These are phyloP conservation scores for Athetis lepigone DNA, from an alignment of 2,888 invertebrate genomes.

Conservation along the genomic window DNA sequence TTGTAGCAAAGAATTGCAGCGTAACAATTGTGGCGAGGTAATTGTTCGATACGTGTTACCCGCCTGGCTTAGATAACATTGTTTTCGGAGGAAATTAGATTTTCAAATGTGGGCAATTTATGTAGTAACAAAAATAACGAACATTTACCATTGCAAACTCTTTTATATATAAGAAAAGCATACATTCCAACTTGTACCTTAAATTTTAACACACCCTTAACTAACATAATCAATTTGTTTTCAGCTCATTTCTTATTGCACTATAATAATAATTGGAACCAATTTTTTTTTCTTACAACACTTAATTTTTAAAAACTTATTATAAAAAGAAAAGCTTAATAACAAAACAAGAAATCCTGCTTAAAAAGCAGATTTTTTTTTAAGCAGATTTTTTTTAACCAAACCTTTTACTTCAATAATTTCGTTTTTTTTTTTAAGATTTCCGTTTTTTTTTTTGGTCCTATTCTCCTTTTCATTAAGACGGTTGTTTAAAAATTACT, in stretches of 20 bases:
- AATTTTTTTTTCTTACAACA: conserved; percentile 1
- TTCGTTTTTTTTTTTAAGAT: conserved; percentile 17
- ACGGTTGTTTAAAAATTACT: background rate
- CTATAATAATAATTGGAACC: conserved; percentile 42
- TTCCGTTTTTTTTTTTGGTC: conserved; percentile 7
- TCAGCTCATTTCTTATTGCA: conserved; percentile 40
- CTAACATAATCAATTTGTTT: conserved; percentile 24
- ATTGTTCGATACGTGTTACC: no score
- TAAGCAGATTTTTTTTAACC: background rate
- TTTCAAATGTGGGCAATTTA: background rate
- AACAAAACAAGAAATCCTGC: conserved; percentile 1
- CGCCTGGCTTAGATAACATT: no score
- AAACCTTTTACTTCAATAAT: background rate
- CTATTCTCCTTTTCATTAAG: background rate
- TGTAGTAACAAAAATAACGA: conserved; percentile 30
- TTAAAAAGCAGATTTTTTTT: background rate
- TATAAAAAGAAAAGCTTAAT: background rate
- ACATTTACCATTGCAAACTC: conserved; percentile 71
- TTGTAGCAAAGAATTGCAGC: no score
- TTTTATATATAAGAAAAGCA: conserved; percentile 79
- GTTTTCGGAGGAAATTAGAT: no score
- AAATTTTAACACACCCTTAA: conserved; percentile 55
- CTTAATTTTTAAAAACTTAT: conserved; percentile 12
- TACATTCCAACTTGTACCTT: conserved; percentile 71
- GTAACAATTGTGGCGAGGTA: no score